phyloP scores from a whole-genome alignment of 2,797 vertebrate genomes.

The Poliocrania exsul region DNA sequence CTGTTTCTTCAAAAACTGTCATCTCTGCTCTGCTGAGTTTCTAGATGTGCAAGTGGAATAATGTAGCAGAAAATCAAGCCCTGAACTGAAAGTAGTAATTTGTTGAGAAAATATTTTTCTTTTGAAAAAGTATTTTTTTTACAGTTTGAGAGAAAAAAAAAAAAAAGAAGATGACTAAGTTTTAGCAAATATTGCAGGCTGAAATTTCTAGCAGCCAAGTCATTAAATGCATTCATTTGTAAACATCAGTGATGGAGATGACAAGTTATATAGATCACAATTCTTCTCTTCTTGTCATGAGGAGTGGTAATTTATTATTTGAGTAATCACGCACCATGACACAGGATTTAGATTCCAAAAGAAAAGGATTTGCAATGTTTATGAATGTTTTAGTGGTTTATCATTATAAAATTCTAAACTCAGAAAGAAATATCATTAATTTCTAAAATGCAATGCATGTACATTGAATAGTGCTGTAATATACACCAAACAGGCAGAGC shows the following conservation, averaged over 20 bases:
- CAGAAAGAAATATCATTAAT: background rate
- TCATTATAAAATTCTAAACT: slow-evolving; percentile 3
- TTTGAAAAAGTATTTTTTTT: background rate
- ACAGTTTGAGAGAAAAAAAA: background rate
- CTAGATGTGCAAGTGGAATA: background rate
- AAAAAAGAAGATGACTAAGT: slow-evolving; percentile 7
- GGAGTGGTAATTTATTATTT: slow-evolving; percentile 25
- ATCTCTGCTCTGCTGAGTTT: background rate
- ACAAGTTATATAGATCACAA: slow-evolving; percentile 10
- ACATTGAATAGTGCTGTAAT: background rate
- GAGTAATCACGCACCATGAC: background rate
- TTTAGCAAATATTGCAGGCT: background rate
- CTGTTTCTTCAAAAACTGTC: background rate
- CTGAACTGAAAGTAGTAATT: background rate
- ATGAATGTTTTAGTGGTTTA: background rate
- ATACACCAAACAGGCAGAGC: background rate
- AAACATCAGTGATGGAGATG: slow-evolving; percentile 8
- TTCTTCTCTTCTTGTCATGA: background rate
- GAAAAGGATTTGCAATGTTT: background rate
- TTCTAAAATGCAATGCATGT: background rate
- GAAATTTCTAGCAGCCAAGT: slow-evolving; percentile 3
- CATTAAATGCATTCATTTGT: slow-evolving; percentile 37
- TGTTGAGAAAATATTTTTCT: background rate
- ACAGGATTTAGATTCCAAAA: background rate
- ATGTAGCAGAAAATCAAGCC: background rate